These are phyloP conservation scores for Drosophila prolongata DNA, from an alignment of 2,888 invertebrate species.

Conservation along the genomic window DNA sequence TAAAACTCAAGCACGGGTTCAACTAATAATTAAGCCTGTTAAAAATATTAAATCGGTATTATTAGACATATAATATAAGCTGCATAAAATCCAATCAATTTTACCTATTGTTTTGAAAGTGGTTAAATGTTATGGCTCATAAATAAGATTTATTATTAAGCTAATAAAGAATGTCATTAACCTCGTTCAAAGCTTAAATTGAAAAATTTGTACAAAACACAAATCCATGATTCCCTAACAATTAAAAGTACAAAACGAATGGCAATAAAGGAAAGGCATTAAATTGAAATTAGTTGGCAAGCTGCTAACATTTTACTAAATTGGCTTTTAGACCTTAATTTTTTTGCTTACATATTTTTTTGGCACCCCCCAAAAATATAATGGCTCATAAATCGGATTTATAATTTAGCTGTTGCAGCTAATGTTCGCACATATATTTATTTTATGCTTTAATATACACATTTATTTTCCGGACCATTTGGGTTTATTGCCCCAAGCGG, in stretches of 20 bases:
- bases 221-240: background rate
- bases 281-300: conserved; percentile 24
- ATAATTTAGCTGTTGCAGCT: conserved; percentile 29
- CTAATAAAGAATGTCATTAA: conserved; percentile 1
- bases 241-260: conserved; percentile 8
- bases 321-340: conserved; percentile 8
- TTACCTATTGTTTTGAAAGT: background rate
- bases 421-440: conserved; percentile 37
- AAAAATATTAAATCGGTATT: too few relatives aligned
- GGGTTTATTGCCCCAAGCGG: conserved; percentile 45
- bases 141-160: conserved; percentile 3
- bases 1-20: background rate
- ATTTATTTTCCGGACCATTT: conserved; percentile 50
- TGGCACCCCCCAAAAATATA: conserved; percentile 9
- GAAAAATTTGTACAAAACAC: background rate
- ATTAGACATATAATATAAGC: conserved; percentile 6
- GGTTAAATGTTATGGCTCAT: background rate
- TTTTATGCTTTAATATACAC: conserved; percentile 44
- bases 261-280: background rate
- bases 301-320: conserved; percentile 28
- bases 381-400: conserved; percentile 39
- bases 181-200: background rate
- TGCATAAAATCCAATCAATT: background rate
- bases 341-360: conserved; percentile 6
- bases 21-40: background rate